Evolutionary conservation across 2,113 vertebrate species (phyloP), one percentile per base, ranked within the genome.

Genomic region (Chelonoidis abingdonii): DNA sequence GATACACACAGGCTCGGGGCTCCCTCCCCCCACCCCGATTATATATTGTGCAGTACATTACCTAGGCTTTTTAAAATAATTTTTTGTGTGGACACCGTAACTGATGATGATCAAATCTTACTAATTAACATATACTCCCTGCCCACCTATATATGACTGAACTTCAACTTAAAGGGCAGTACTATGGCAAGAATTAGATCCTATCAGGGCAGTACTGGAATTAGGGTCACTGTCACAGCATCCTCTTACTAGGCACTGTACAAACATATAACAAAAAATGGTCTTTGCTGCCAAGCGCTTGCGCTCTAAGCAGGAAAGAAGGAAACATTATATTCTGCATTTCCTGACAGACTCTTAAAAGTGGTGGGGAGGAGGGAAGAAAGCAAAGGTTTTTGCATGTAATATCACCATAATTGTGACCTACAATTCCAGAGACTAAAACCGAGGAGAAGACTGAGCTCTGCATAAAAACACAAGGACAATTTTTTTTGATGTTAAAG

Each of bases 91-190:
- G 96, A 95, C 95, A 85, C 84, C 91, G 82, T 90, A 95, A 84
- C 84, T 95, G 95, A 89, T 85, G 93, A 95, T 96, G 92, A 96
- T 96, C 96, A 93, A 96, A 93, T 94, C 69, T 94, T 97, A 95
- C 95, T 94, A 97, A 94, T 97, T 97, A 96, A 97, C 97, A 97
- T 94, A 86, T 92, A 87, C 92, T 97, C 82, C 85, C 95, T 89
- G 86, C 89, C 94, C 69, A 5, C 83, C 88, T 83, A 84, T 95
- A 97, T 95, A 82, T 96, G 57, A 89, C 86, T 94, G 92, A 96
- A 95, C 91, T 97, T 92, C 90, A 95, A 92, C 57, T 86, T 89
- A 59, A 47, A n/a, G 92, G 44, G 86, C 86, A 93, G 44, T 95
- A 91, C 92, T 83, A 17, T 94, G 92, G 86, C 84, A 94, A 88